These are phyloP conservation scores for Conopomorpha cramerella DNA, from an alignment of 1,140 invertebrate genomes.

Conservation along the genomic window DNA sequence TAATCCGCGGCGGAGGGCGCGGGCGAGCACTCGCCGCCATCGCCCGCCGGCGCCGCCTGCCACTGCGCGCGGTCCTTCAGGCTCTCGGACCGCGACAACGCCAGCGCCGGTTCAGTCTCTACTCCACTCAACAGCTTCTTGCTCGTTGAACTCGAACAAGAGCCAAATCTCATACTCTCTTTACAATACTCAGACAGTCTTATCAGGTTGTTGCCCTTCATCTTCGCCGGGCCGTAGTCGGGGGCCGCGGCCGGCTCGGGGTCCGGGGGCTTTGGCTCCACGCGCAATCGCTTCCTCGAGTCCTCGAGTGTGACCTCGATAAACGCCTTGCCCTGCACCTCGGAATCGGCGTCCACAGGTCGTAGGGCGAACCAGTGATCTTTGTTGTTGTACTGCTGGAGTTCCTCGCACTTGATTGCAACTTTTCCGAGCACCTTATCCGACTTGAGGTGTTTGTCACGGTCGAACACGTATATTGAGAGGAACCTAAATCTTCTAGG, in stretches of 20 bases:
- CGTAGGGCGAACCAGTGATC: constrained; percentile 90
- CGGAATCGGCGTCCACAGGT: constrained; percentile 83
- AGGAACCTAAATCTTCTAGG: constrained; percentile 86
- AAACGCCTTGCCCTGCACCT: constrained; percentile 85
- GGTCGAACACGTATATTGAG: constrained; percentile 85
- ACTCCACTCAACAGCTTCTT: constrained; percentile 42
- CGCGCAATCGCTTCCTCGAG: constrained; percentile 37
- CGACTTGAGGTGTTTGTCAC: constrained; percentile 80
- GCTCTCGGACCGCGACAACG: constrained; percentile 46
- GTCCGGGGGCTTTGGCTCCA: constrained; percentile 44
- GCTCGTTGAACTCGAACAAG: constrained; percentile 50
- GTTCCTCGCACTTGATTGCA: constrained; percentile 82
- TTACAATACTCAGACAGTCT: constrained; percentile 50
- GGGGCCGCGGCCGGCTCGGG: constrained; percentile 25
- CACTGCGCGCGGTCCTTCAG: constrained; percentile 45
- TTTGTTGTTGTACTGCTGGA: constrained; percentile 84
- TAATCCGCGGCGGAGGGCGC: constrained; percentile 52
- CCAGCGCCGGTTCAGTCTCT: constrained; percentile 32
- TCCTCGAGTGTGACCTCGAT: constrained; percentile 66
- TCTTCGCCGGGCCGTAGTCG: constrained; percentile 33
- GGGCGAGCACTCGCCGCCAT: constrained; percentile 36
- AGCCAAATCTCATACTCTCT: constrained; percentile 49
- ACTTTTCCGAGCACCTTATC: constrained; percentile 89
- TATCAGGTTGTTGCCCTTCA: constrained; percentile 41
- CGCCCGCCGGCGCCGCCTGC: constrained; percentile 38